Evolutionary conservation across 2,797 vertebrate genomes (phyloP), one percentile per base, ranked within the genome.

Genomic region (Pagetopsis macropterus): DNA sequence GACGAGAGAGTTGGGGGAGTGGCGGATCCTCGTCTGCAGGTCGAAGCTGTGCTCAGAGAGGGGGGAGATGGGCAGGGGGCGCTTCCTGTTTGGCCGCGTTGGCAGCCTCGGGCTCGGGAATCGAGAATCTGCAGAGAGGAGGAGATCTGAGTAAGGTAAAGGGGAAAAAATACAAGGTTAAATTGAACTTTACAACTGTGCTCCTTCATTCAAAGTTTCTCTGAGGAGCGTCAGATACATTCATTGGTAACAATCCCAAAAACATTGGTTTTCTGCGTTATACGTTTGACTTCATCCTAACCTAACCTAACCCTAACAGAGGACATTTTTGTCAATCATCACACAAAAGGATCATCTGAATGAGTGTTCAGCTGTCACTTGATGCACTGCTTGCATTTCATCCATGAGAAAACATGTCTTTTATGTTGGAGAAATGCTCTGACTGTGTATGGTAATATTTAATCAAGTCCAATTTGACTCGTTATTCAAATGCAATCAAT

Each of bases 1-100:
- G 90, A 98, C 96, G 83, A 99, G 93, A 50, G 98, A 98, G 91
- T 98, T 99, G 84, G 98, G 98, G 21, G 98, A 99, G 52, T 96
- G 98, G 80, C 97, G 94, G 87, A 99, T 99, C 96, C 98, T 97
- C 85, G 96, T 96, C 94, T 99, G 98, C 87, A 99, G 95, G 95
- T 99, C 98, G 72, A 99, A 99, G 93, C 96, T 97, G 92, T 97
- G 96, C 84, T 99, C 97, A 0, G 97, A 99, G 44, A 98, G 94
- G 1, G 98, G 97, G 1, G 98, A 99, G 87, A 96, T 96, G 88
- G 98, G 96, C 88, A 98, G 90, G 0, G 98, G 96, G 1, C 98
- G 95, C 89, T 99, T 99, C 86, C 98, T 95, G 89, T 95, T 98
- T n/a, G 96, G 96, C 82, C 98, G 94, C 0, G 95, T 91, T 37